Conservation (phyloP, 2,888 invertebrate genomes). For the Alsophila aescularia region DNA sequence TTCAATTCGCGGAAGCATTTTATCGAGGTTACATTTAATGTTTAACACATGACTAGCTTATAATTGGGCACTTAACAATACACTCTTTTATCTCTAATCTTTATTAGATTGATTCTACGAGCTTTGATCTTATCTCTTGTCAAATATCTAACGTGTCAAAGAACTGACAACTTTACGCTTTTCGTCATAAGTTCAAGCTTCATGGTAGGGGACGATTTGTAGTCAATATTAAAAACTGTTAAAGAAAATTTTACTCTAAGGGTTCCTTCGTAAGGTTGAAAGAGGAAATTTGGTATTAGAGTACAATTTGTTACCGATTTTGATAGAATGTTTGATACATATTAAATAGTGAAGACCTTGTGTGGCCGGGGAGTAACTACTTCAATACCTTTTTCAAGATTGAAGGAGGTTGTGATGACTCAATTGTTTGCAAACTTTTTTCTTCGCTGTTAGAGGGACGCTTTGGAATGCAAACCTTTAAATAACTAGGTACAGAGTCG, state of each 20-base stretch:
- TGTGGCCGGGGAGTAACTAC: conserved; percentile 48
- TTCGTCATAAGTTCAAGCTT: neutral
- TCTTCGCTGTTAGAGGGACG: too few species aligned
- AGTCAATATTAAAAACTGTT: neutral
- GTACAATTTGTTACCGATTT: conserved; percentile 30
- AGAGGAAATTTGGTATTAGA: neutral
- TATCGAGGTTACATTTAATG: conserved; percentile 55
- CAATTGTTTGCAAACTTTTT: conserved; percentile 24
- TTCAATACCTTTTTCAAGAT: conserved; percentile 12
- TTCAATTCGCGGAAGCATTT: conserved; percentile 55
- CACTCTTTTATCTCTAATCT: conserved; percentile 42
- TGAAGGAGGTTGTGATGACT: conserved; percentile 19
- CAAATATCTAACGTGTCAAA: neutral
- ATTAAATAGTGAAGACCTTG: conserved; percentile 53
- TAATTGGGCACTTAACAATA: conserved; percentile 57
- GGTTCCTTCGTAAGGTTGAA: neutral
- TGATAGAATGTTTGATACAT: conserved; percentile 58
- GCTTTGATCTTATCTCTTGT: conserved; percentile 26
- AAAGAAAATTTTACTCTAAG: neutral
- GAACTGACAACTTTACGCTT: conserved; percentile 26
- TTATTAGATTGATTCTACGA: conserved; percentile 34
- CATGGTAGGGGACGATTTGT: neutral
- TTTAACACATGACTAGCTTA: conserved; percentile 63
- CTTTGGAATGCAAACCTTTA: too few species aligned
- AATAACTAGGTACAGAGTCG: too few species aligned